phyloP scores from a whole-genome alignment of 2,797 vertebrate species.

The Diplodus sargus region DNA sequence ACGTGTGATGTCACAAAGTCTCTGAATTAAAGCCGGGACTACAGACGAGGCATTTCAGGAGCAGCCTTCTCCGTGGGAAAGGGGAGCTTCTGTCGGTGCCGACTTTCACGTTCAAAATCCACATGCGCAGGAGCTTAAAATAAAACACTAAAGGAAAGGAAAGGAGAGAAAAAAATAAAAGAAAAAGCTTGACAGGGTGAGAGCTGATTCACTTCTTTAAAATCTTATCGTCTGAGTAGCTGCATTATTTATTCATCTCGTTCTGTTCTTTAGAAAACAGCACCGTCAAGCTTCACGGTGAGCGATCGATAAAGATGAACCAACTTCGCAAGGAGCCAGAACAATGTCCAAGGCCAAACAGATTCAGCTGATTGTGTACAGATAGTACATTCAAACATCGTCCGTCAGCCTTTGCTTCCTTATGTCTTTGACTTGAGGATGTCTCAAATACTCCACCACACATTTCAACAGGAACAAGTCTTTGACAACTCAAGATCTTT shows the following conservation, averaged over 20 bases:
- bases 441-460: not conserved
- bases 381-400: not conserved
- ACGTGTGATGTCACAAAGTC: too few relatives aligned
- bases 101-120: too few relatives aligned
- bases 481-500: not conserved
- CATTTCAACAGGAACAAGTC: not conserved
- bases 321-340: slow-evolving; percentile 3
- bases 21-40: too few relatives aligned
- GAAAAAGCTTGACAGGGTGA: not conserved
- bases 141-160: too few relatives aligned
- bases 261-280: not conserved
- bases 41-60: too few relatives aligned
- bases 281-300: not conserved
- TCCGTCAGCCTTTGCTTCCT: not conserved
- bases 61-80: too few relatives aligned
- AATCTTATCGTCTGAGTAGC: not conserved
- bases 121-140: too few relatives aligned
- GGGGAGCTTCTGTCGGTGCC: too few relatives aligned
- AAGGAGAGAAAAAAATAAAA: too few relatives aligned
- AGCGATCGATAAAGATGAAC: not conserved
- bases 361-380: not conserved
- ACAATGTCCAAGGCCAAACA: slow-evolving; percentile 18
- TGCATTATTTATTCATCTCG: not conserved
- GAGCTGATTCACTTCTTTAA: not conserved
- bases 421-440: not conserved